Conservation (phyloP, 2,113 vertebrate genomes). For the Gopherus evgoodei region DNA sequence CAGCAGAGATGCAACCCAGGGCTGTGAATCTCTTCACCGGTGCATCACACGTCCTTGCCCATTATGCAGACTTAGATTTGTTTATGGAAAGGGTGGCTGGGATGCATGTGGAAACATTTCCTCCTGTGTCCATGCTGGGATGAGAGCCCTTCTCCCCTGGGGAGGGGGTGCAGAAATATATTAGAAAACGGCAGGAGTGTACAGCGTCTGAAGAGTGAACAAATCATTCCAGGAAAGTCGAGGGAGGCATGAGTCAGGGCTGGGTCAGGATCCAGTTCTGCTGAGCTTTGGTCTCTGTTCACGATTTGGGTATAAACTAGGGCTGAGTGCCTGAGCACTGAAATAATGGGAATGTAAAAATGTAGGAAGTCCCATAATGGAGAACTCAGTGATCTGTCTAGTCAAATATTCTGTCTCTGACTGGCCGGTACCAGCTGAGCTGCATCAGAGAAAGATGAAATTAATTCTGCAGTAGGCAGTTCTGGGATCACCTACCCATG, state of each 20-base stretch:
- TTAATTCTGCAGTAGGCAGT: not conserved
- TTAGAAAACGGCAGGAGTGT: not conserved
- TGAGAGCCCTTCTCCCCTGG: not conserved
- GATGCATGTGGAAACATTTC: not conserved
- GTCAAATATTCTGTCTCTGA: not conserved
- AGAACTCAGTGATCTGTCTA: not conserved
- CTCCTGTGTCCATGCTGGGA: not conserved
- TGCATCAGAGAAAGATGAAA: not conserved
- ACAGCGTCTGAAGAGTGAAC: fast-evolving
- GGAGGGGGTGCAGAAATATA: not conserved
- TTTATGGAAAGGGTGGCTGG: not conserved
- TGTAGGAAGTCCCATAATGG: constrained; percentile 6
- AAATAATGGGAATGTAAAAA: not conserved
- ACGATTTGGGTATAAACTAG: fast-evolving
- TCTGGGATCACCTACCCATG: not conserved
- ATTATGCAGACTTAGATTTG: not conserved
- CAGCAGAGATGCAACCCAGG: not conserved
- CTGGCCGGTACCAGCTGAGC: not conserved
- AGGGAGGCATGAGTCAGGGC: fast-evolving
- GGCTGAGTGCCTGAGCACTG: not conserved
- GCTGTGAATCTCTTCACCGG: not conserved
- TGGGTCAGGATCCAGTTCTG: not conserved
- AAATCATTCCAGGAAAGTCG: not conserved
- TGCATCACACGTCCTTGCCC: too few relatives aligned
- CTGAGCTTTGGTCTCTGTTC: not conserved